A percentile compares a stretch with the other conserved stretches of the same genome.
phyloP scores from a whole-genome alignment of 2,113 vertebrate species.

The Callaeas wilsoni region DNA sequence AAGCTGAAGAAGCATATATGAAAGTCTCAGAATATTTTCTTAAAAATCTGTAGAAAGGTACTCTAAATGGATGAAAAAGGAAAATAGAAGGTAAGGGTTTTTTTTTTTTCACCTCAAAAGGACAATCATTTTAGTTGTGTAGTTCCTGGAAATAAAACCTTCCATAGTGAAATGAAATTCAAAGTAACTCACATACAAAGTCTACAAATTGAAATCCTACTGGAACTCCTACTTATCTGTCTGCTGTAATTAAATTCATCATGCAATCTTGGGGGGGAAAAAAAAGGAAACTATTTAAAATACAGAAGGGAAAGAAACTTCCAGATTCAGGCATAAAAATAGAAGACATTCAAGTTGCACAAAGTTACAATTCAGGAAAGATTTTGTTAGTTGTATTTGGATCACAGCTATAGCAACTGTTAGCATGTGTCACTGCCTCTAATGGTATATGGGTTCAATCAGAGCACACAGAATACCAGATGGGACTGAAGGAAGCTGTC shows the following conservation, averaged over 20 bases:
- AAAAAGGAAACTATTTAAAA: background rate
- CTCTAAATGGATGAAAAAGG: background rate
- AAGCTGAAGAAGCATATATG: background rate
- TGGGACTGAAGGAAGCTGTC: conserved; percentile 22
- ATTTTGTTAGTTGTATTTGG: background rate
- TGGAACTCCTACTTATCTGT: background rate
- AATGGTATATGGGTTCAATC: conserved; percentile 30
- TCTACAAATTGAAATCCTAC: background rate
- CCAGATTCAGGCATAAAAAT: background rate
- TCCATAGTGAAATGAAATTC: background rate
- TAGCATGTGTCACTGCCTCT: conserved; percentile 12
- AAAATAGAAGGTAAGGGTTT: background rate
- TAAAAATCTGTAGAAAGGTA: background rate
- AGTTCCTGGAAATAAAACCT: background rate
- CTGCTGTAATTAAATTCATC: background rate
- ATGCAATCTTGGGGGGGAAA: background rate
- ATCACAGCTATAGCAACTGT: background rate
- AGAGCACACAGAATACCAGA: conserved; percentile 10
- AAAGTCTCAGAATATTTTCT: background rate
- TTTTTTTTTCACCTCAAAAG: background rate
- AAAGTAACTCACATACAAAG: background rate
- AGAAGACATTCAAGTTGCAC: background rate
- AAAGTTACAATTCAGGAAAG: background rate
- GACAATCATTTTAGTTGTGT: background rate
- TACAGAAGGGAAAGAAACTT: background rate